Evolutionary conservation across 2,797 vertebrate species (phyloP).

Genomic region (Sylvilagus floridanus): DNA sequence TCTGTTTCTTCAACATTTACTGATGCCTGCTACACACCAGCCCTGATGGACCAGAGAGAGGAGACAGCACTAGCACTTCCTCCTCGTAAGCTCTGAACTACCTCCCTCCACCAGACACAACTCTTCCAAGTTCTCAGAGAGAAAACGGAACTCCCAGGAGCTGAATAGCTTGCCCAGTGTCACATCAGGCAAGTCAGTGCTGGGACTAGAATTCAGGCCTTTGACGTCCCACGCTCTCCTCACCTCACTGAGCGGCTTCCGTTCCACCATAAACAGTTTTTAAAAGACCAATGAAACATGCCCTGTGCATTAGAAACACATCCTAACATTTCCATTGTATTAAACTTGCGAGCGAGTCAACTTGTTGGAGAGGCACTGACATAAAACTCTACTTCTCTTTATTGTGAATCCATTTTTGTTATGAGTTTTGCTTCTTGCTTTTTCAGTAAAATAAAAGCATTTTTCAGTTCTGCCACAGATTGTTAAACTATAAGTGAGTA

Average conservation of each 20-base stretch:
- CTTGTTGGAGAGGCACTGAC: background rate
- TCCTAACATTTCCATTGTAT: background rate
- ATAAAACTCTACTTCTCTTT: background rate
- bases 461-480: background rate
- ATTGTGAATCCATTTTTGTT: background rate
- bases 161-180: background rate
- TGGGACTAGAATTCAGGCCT: background rate
- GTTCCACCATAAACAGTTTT: background rate
- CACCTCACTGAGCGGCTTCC: background rate
- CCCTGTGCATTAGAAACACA: background rate
- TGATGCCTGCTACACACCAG: accelerated
- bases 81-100: background rate
- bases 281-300: background rate
- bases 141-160: background rate
- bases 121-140: background rate
- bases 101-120: background rate
- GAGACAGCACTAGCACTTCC: accelerated
- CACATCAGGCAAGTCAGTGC: background rate
- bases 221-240: background rate
- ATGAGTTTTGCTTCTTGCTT: background rate
- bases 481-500: background rate
- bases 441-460: background rate
- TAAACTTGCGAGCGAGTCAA: background rate
- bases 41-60: background rate
- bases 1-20: background rate